Evolutionary conservation across 2,113 vertebrate genomes (phyloP), one percentile per base, ranked within the genome.

Genomic region (Boulengeromyrus knoepffleri): DNA sequence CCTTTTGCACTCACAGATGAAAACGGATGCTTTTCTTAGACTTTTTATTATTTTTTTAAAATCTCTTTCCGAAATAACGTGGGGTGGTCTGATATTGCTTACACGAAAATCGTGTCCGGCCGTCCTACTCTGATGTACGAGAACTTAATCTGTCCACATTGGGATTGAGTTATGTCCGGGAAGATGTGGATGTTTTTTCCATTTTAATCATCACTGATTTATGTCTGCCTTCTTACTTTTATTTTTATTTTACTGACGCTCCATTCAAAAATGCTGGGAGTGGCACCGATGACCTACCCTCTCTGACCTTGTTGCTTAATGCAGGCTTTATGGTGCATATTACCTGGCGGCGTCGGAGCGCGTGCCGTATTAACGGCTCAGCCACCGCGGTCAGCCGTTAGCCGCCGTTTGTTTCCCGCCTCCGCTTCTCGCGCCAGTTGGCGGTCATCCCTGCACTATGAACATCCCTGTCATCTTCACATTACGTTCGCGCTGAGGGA

Each of bases 121-220:
- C 70, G 45, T 85, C 86, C 50, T 87, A 36, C 47, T 88, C 90
- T 92, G 92, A 92, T 91, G 88, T 91, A 92, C 91, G 91, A 92
- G 93, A 94, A 94, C 93, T 91, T 92, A 90, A 93, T 62, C 46
- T 47, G 46, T 9, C 46, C 8, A 47, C 46, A 47, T 47, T 47
- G 84, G 90, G 92, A 93, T 94, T 92, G 94, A 93, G 80, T 91
- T 91, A 93, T 94, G 95, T 89, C 93, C 93, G 91, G 91, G 83
- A 66, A 17, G 3, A 46, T 53, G 91, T 93, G 88, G 89, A 92
- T 91, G 91, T 77, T 85, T 66, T 19, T 49, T n/a, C 53, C 19
- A 1, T 80, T 85, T 45, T 86, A 84, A 89, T 36, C 13, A 42
- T 49, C 8, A 50, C 27, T 77, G 12, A 19, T 77, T 77, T 77